These are phyloP conservation scores for Caenorhabditis elegans DNA, from an alignment of 1,140 invertebrate genomes.

Conservation along the genomic window DNA sequence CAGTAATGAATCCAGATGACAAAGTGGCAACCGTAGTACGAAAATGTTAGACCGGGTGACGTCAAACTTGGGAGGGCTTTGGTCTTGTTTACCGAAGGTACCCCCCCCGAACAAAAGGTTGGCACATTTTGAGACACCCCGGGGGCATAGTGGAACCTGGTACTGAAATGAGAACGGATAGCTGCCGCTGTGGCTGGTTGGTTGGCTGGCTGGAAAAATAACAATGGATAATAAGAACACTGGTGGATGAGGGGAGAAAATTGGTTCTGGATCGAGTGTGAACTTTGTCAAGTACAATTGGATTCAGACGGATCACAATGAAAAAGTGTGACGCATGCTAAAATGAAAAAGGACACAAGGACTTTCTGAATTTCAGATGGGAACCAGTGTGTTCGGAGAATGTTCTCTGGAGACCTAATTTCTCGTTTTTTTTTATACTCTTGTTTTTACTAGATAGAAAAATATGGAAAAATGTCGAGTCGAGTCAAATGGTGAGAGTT, in stretches of 20 bases:
- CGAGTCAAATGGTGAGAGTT: neutral
- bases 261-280: too few relatives aligned
- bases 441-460: neutral
- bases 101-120: slow-evolving; percentile 31
- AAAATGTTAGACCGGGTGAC: neutral
- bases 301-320: neutral
- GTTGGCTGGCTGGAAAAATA: neutral
- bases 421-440: neutral
- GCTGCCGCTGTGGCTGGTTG: too few relatives aligned
- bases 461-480: neutral
- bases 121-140: slow-evolving; percentile 18
- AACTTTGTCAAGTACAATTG: slow-evolving; percentile 12
- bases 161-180: neutral
- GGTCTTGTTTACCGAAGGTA: slow-evolving; percentile 8
- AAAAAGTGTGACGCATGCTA: neutral
- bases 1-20: too few relatives aligned
- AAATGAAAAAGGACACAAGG: neutral
- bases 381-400: too few relatives aligned
- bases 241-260: neutral
- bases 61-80: neutral
- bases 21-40: neutral
- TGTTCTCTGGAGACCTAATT: too few relatives aligned
- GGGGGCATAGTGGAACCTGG: neutral
- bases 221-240: neutral
- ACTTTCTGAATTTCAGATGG: neutral